Evolutionary conservation across 2,888 invertebrate species (phyloP).

Genomic region (Sturmia bella): DNA sequence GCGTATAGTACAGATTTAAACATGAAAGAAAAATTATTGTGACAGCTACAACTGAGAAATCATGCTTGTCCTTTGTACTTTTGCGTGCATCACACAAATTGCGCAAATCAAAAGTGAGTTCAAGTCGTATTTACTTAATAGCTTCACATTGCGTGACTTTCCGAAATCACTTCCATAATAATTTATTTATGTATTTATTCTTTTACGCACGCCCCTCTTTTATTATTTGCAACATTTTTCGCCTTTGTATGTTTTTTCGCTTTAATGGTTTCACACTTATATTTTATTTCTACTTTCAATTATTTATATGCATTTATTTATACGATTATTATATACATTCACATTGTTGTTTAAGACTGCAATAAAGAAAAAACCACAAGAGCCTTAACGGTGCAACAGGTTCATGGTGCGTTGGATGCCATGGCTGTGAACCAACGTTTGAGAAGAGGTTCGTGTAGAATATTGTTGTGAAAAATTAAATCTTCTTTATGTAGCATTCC

Average conservation of each 20-base stretch:
- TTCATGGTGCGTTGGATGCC: constrained; percentile 47
- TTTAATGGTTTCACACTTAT: constrained; percentile 66
- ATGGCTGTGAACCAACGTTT: constrained; percentile 5
- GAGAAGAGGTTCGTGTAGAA: constrained; percentile 11
- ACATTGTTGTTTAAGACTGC: constrained; percentile 6
- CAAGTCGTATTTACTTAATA: constrained; percentile 44
- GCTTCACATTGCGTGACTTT: constrained; percentile 54
- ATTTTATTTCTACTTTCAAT: constrained; percentile 59
- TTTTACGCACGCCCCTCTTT: constrained; percentile 51
- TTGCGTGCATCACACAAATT: constrained; percentile 48
- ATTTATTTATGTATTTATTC: constrained; percentile 45
- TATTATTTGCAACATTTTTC: constrained; percentile 4
- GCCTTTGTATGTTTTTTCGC: constrained; percentile 43
- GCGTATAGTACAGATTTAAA: constrained; percentile 39
- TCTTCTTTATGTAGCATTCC: constrained; percentile 44
- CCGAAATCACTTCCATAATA: constrained; percentile 50
- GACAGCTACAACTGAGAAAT: constrained; percentile 42
- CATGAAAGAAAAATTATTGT: constrained; percentile 37
- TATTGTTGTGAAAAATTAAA: constrained; percentile 49
- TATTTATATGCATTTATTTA: constrained; percentile 47
- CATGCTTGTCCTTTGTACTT: constrained; percentile 40
- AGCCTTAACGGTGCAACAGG: constrained; percentile 59
- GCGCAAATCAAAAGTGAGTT: constrained; percentile 30
- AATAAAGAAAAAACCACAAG: constrained; percentile 64
- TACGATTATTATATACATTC: background rate